Evolutionary conservation across 2,888 invertebrate genomes (phyloP).

Genomic region (Herminia tarsipennalis): DNA sequence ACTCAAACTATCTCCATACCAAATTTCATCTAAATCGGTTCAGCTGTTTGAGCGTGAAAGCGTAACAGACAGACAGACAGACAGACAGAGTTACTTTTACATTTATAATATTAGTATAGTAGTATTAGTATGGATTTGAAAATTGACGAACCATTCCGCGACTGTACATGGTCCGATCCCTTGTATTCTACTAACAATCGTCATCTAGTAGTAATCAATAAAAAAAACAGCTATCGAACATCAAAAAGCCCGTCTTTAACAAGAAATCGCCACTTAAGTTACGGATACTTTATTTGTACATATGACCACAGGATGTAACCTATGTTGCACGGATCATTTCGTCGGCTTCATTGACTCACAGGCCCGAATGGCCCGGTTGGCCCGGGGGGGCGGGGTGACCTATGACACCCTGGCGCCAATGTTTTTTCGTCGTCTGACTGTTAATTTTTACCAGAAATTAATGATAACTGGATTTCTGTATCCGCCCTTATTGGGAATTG

Average conservation of each 20-base stretch:
- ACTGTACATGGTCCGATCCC: no score
- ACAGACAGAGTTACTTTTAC: no score
- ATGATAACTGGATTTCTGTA: slow-evolving; percentile 18
- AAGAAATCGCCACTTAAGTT: slow-evolving; percentile 6
- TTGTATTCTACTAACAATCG: no score
- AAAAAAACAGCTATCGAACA: slow-evolving; percentile 9
- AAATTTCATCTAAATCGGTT: no score
- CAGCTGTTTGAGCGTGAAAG: no score
- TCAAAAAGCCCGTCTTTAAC: slow-evolving; percentile 19
- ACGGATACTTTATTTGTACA: slow-evolving; percentile 10
- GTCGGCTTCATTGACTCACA: slow-evolving; percentile 52
- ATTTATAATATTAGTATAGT: no score
- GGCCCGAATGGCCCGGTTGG: slow-evolving; percentile 11
- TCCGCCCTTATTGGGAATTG: slow-evolving; percentile 9
- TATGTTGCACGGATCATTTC: slow-evolving; percentile 59
- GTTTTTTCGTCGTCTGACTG: slow-evolving; percentile 53
- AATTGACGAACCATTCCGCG: no score
- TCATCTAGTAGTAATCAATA: neutral
- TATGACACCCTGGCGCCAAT: slow-evolving; percentile 74
- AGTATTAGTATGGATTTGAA: no score
- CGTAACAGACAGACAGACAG: no score
- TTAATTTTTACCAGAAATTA: slow-evolving; percentile 28
- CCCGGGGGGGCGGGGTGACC: slow-evolving; percentile 59
- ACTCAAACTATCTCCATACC: no score
- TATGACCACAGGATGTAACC: slow-evolving; percentile 49